Evolutionary conservation across 2,113 vertebrate species (phyloP), one percentile per base, ranked within the genome.

Genomic region (Pantherophis guttatus): DNA sequence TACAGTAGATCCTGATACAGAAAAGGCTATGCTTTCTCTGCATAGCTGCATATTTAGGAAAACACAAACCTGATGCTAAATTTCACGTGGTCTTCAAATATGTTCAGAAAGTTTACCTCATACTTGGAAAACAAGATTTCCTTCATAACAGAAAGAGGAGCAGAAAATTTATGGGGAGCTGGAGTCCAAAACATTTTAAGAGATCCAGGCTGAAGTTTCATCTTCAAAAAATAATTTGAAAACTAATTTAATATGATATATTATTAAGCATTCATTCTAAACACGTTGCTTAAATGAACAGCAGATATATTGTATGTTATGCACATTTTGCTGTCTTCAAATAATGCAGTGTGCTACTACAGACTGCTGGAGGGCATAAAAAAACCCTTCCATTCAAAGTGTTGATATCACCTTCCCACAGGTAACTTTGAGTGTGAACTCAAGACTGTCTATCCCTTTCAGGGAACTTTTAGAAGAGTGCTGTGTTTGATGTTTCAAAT

Each of bases 101-200:
- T 5, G 10, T 91, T 93, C 65, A 54, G 59, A 91, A 89, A 57
- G 44, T 33, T 96, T 98, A 98, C 98, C 98, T 98, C 96, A 94
- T 97, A 98, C 50, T 97, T 95, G 87, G 98, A 96, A 96, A 98
- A 98, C 39, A 98, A 91, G 0, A 90, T 97, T 95, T 98, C 94
- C 91, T 96, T 98, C 93, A 98, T 96, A 62, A 96, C 90, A 92
- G 96, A 98, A 50, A 97, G 95, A 15, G 97, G 96, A 94, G 97
- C 97, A 86, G 97, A 97, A 75, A 98, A 98, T 96, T 98, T 98
- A 15, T 98, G 97, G 92, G 97, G 96, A 90, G 96, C 94, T 92
- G 96, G 97, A 92, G 95, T 97, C 97, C 97, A 98, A 95, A 98
- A 98, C 96, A 97, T 96, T 96, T 97, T 98, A 17, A 97, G 95